Percentiles rank a stretch among this genome's conserved stretches.
Evolutionary conservation across 2,113 vertebrate species (phyloP).

Genomic region (Chunga burmeisteri): DNA sequence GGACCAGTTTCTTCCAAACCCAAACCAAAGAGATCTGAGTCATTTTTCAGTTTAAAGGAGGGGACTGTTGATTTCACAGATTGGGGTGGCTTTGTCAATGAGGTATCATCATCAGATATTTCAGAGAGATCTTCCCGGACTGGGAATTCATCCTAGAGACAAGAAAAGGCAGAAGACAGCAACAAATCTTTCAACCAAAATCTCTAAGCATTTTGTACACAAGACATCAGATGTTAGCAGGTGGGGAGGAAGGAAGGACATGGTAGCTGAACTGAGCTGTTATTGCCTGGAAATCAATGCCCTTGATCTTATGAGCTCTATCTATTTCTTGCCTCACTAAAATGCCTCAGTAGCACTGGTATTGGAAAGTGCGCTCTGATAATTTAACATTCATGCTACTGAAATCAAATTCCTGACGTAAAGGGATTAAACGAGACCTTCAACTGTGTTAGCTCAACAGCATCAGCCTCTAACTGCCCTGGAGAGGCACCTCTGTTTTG

Average conservation of each 20-base stretch:
- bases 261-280: neutral
- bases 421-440: neutral
- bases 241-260: neutral
- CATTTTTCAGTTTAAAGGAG: constrained; percentile 83
- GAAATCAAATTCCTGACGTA: neutral
- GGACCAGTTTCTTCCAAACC: constrained; percentile 78
- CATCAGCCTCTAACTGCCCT: neutral
- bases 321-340: neutral
- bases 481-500: neutral
- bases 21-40: constrained; percentile 88
- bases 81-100: constrained; percentile 47
- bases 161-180: neutral
- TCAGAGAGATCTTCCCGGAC: constrained; percentile 88
- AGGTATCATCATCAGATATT: constrained; percentile 83
- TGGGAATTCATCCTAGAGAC: constrained; percentile 79
- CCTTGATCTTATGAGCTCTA: neutral
- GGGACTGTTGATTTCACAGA: constrained; percentile 70
- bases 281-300: neutral
- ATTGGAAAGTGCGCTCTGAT: neutral
- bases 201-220: neutral
- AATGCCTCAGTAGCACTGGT: neutral
- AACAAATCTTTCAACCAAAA: neutral
- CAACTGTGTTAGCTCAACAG: neutral
- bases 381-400: neutral
- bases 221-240: neutral